These are phyloP conservation scores for Apteryx mantelli DNA, from an alignment of 2,113 vertebrate genomes.

Conservation along the genomic window DNA sequence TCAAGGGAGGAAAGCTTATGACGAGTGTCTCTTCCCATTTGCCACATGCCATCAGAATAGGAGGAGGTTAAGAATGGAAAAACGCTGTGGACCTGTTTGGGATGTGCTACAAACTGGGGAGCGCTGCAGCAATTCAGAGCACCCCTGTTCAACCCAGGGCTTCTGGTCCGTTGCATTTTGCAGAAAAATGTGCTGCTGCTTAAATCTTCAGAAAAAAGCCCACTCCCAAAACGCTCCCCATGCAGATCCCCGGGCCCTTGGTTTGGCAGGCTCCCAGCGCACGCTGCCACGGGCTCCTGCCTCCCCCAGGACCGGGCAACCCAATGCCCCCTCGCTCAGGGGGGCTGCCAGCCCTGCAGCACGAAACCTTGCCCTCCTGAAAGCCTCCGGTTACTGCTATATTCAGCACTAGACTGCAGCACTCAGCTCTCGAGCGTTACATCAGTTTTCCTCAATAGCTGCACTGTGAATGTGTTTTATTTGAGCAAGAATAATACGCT, in stretches of 20 bases:
- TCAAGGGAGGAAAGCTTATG: neutral
- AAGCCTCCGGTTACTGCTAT: no score
- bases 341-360: neutral
- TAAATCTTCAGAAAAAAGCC: neutral
- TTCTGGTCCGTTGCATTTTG: neutral
- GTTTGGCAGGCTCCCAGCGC: rapidly evolving
- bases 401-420: no score
- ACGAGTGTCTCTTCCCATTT: neutral
- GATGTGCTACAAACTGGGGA: neutral
- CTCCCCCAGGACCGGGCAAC: neutral
- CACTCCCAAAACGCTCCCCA: neutral
- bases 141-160: neutral
- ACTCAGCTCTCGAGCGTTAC: neutral
- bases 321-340: neutral
- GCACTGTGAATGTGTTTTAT: neutral
- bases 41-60: neutral
- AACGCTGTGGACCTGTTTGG: neutral
- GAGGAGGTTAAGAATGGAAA: neutral
- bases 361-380: neutral
- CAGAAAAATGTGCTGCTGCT: neutral
- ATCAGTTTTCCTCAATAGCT: neutral
- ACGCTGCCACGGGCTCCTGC: rapidly evolving
- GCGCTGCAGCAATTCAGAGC: neutral
- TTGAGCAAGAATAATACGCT: neutral
- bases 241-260: neutral